A percentile compares a stretch with the other conserved stretches of the same genome.
These are phyloP conservation scores for Taurulus bubalis DNA, from an alignment of 2,113 vertebrate genomes.

Conservation along the genomic window DNA sequence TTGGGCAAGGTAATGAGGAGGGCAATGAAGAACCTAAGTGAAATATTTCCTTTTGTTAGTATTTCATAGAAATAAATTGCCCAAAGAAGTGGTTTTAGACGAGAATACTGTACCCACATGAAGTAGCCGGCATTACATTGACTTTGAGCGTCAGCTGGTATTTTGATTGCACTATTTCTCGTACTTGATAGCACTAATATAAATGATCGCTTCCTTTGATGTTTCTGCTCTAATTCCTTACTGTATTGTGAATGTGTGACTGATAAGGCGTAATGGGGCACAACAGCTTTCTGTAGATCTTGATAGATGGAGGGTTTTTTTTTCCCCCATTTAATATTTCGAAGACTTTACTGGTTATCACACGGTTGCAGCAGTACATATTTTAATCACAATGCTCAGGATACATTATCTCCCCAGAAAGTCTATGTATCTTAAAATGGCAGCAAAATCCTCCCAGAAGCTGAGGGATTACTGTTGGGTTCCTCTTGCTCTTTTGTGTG, in stretches of 20 bases:
- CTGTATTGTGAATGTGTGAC: slow-evolving; percentile 6
- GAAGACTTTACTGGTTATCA: slow-evolving; percentile 34
- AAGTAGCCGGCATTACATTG: background rate
- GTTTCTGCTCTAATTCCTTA: slow-evolving; percentile 5
- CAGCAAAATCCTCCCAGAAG: slow-evolving; percentile 60
- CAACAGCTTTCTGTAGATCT: slow-evolving; percentile 6
- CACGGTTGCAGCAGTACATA: slow-evolving; percentile 40
- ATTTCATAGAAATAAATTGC: slow-evolving; percentile 37
- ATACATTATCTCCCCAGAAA: slow-evolving; percentile 51
- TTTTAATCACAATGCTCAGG: slow-evolving; percentile 32
- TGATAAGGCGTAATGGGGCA: background rate
- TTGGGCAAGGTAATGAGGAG: slow-evolving; percentile 41
- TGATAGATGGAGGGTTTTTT: background rate
- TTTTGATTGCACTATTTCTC: slow-evolving; percentile 8
- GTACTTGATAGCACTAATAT: background rate
- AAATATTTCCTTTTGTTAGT: slow-evolving; percentile 14
- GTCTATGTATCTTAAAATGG: slow-evolving; percentile 39
- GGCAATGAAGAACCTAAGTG: slow-evolving; percentile 32
- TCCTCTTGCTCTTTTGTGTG: slow-evolving; percentile 28
- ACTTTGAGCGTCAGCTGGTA: background rate
- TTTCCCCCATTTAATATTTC: slow-evolving; percentile 6
- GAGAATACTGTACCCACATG: background rate
- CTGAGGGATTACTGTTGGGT: slow-evolving; percentile 44
- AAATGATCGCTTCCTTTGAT: background rate
- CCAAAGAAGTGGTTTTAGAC: slow-evolving; percentile 23